A percentile compares a stretch with the other conserved stretches of the same genome.
Evolutionary conservation across 2,113 vertebrate genomes (phyloP).

Genomic region (Ovibos moschatus): DNA sequence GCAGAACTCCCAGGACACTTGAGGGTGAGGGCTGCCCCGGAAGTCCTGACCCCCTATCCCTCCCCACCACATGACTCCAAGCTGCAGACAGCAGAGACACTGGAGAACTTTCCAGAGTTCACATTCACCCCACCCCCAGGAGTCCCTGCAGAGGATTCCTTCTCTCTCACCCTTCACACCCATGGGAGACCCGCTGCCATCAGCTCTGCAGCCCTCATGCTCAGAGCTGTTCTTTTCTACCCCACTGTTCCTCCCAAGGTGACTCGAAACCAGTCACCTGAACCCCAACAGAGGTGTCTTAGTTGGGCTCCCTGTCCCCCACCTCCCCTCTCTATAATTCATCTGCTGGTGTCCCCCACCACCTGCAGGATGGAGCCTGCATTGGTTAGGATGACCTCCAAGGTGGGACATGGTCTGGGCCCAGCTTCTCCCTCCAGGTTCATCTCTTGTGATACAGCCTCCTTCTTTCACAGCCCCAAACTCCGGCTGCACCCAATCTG

Average conservation of each 20-base stretch:
- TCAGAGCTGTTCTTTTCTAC: not conserved
- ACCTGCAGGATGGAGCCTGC: not conserved
- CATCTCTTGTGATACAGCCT: not conserved
- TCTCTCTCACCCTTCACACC: not conserved
- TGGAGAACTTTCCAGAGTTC: not conserved
- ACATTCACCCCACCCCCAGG: not conserved
- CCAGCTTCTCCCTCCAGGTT: not conserved
- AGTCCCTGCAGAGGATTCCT: not conserved
- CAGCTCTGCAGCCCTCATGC: not conserved
- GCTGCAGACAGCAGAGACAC: not conserved
- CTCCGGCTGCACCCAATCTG: not conserved
- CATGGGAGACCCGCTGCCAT: not conserved
- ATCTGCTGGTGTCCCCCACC: not conserved
- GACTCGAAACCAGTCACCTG: not conserved
- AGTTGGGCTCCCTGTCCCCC: not conserved
- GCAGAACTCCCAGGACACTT: not conserved
- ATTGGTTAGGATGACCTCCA: not conserved
- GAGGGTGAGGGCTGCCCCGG: not conserved
- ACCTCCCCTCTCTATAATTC: not conserved
- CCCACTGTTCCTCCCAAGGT: not conserved
- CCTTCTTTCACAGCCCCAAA: not conserved
- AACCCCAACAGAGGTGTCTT: not conserved
- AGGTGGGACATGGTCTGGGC: not conserved
- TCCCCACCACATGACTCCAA: not conserved
- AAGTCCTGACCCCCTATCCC: not conserved